phyloP scores from a whole-genome alignment of 2,113 vertebrate genomes.

The Diadophis punctatus region DNA sequence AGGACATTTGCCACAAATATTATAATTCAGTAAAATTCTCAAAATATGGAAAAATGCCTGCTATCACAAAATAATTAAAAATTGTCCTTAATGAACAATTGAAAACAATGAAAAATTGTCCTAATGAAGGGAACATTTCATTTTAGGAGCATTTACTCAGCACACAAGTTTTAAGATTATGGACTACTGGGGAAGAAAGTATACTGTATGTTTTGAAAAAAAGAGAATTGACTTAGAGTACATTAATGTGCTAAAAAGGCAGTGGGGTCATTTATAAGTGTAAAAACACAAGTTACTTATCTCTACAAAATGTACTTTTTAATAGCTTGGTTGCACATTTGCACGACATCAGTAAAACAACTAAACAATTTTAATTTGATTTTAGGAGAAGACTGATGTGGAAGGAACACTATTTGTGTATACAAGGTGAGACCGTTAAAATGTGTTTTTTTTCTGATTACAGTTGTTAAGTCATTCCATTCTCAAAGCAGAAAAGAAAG shows the following conservation, averaged over 20 bases:
- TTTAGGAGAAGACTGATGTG: constrained; percentile 94
- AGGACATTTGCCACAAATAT: not conserved
- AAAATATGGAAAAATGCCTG: not conserved
- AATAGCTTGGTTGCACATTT: not conserved
- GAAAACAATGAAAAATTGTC: not conserved
- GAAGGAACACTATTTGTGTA: constrained; percentile 96
- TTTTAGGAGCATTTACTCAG: not conserved
- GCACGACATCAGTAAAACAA: not conserved
- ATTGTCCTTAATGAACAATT: not conserved
- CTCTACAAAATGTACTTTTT: not conserved
- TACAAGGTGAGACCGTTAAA: constrained; percentile 75
- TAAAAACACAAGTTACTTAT: not conserved
- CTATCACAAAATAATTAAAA: not conserved
- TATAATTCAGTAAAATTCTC: not conserved
- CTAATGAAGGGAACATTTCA: not conserved
- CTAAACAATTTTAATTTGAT: constrained; percentile 25
- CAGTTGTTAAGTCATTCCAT: not conserved
- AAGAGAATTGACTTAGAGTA: not conserved
- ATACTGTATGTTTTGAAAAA: not conserved
- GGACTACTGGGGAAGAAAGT: not conserved
- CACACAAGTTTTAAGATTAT: not conserved
- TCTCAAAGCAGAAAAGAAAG: not conserved
- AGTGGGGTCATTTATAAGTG: not conserved
- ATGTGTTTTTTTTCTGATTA: not conserved
- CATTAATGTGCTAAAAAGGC: not conserved